Base-by-base conservation (phyloP, 2,797 vertebrate species). In the Aplochiton taeniatus region DNA sequence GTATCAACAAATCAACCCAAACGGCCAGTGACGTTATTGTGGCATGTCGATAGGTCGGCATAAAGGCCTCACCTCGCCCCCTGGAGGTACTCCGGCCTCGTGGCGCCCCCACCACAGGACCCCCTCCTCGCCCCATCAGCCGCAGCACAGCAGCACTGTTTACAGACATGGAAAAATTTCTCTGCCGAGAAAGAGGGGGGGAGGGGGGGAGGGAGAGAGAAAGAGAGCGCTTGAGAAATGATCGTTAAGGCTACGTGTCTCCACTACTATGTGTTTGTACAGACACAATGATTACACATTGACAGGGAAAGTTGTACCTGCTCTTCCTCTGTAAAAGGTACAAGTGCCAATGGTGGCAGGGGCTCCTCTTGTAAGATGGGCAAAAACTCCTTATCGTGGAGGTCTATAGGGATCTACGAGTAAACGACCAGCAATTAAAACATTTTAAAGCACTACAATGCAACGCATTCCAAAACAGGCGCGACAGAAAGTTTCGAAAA, bases 121-220 rank as follows among this genome's bases (percentile, higher is more conserved):
- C 95, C 42, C 90, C 91, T 75, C 96, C 96, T 92, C 95, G 92
- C 80, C 97, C 95, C n/a, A 92, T 97, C 87, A 98, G 91, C 62
- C 96, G 91, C 80, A 99, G 92, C 83, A 99, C 97, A 69, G 96
- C 97, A 47, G 95, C 92, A 89, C 98, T 99, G 92, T 98, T 99
- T 92, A 99, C 94, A 92, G 98, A 98, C 94, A 98, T 95, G 63
- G 97, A 98, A 92, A 98, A 99, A 92, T 99, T 99, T 91, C 97
- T 98, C 97, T 99, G 95, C 87, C 87, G 87, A 89, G 55, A 80
- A 72, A 82, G 80, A 50, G 80, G 1, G 56, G 67, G 59, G 58
- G 65, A 68, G 55, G 56, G 16, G 58, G 41, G 43, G 48, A 69
- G 31, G 72, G 50, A 59, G 31, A 65, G 41, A 74, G 9, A 47